These are phyloP conservation scores for Petrosia ficiformis DNA, from an alignment of 37 sponge, comb jelly and placozoan species.

Conservation along the genomic window DNA sequence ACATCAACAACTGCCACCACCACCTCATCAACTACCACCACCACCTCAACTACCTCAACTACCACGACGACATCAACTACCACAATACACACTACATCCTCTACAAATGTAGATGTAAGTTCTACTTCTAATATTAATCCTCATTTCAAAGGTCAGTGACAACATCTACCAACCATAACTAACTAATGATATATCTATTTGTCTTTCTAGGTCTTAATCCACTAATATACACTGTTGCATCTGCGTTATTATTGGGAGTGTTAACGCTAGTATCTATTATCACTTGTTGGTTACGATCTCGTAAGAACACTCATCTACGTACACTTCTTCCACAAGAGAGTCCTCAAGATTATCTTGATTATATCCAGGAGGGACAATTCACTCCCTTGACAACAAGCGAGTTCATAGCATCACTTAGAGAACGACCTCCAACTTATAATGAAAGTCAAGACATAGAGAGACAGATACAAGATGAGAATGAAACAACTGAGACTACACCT, in stretches of 20 bases:
- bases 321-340: conserved; percentile 18
- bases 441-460: conserved; percentile 67
- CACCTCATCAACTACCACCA: neutral
- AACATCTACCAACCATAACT: neutral
- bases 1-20: neutral
- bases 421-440: conserved; percentile 74
- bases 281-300: conserved; percentile 72
- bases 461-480: neutral
- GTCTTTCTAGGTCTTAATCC: conserved; percentile 64
- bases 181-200: neutral
- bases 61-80: neutral
- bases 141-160: neutral
- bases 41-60: neutral
- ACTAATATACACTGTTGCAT: conserved; percentile 70
- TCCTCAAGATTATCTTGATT: conserved; percentile 70
- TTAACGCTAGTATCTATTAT: conserved; percentile 65
- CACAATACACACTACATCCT: neutral
- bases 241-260: conserved; percentile 65
- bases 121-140: neutral
- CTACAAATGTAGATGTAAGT: neutral
- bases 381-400: conserved; percentile 72
- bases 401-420: conserved; percentile 58
- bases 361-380: conserved; percentile 63
- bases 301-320: conserved; percentile 38
- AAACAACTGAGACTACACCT: neutral